Evolutionary conservation across 2,888 invertebrate genomes (phyloP), one percentile per base, ranked within the genome.

Genomic region (Abrostola tripartita): DNA sequence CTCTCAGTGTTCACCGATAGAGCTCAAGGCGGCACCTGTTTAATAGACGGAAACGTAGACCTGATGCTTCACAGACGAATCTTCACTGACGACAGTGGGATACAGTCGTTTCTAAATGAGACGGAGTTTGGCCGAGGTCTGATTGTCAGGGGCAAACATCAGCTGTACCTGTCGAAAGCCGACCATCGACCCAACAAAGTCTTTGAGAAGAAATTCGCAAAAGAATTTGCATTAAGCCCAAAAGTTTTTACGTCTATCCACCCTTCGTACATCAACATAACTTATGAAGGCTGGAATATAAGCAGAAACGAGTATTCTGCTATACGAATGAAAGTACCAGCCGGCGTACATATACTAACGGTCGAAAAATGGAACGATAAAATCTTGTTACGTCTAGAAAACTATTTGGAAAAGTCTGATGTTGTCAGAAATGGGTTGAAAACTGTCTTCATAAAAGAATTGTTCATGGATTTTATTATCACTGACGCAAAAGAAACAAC

Each of bases 51-150:
- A 0, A 91, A 96, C 71, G 82, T 98, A 0, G 98, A 98, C 85
- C 78, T 98, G 0, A 97, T 98, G 97, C 90, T 98, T 0, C 98
- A 99, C 81, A 95, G 99, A 64, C 94, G 98, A 53, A 92, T 98
- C 12, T 85, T 98, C 0, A 95, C 95, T 11, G 99, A 99, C 79
- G 99, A 99, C 87, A 96, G 96, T 0, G 83, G 81, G 0, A 47
- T 81, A 0, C 52, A 71, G 5, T 61, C 79, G 0, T 64, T 42
- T 36, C 6, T 91, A 0, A 90, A 92, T 58, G 92, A 91, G 49
- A 90, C 88, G 0, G 81, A 85, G 2, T 40, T 77, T 0, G 84
- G 64, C 0, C 40, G 78, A 41, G 89, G 88, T 0, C 65, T 88
- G 0, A 70, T 82, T 0, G 82, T 89, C 0, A 70, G 89, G 44